Evolutionary conservation across 2,797 vertebrate genomes (phyloP).

Genomic region (Eupleurogrammus muticus): DNA sequence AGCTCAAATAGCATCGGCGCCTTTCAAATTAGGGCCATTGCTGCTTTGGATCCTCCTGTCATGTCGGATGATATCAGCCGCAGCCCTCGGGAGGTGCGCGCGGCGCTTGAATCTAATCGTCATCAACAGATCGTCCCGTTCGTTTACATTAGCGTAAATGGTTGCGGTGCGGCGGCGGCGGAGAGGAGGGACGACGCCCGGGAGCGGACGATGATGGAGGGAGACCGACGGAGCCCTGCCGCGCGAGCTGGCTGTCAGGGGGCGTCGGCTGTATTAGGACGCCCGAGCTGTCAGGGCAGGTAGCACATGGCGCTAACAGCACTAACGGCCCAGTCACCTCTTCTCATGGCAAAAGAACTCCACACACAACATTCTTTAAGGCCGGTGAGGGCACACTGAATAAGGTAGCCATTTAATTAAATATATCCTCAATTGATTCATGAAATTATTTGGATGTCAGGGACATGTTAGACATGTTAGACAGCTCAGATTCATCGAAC

Average conservation of each 20-base stretch:
- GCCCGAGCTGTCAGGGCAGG: conserved; percentile 64
- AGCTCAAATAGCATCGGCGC: conserved; percentile 44
- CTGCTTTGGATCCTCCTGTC: conserved; percentile 53
- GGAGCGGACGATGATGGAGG: conserved; percentile 43
- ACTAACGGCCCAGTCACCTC: conserved; percentile 46
- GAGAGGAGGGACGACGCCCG: neutral
- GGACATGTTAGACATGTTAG: too few relatives aligned
- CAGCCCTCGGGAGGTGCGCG: conserved; percentile 35
- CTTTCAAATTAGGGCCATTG: conserved; percentile 46
- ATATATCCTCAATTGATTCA: too few relatives aligned
- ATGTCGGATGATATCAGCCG: conserved; percentile 59
- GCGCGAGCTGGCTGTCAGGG: conserved; percentile 48
- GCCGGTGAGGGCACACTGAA: too few relatives aligned
- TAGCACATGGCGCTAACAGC: conserved; percentile 46
- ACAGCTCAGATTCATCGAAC: too few relatives aligned
- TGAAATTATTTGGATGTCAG: too few relatives aligned
- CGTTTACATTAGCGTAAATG: conserved; percentile 62
- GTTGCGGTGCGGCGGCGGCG: conserved; percentile 13
- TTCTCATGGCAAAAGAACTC: conserved; percentile 47
- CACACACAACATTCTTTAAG: neutral
- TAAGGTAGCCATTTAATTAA: too few relatives aligned
- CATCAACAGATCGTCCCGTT: conserved; percentile 61
- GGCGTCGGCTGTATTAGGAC: conserved; percentile 72
- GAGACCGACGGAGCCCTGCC: conserved; percentile 32
- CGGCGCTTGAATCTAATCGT: conserved; percentile 55